Conservation (phyloP, 2,113 vertebrate species). For the Lagopus leucura region DNA sequence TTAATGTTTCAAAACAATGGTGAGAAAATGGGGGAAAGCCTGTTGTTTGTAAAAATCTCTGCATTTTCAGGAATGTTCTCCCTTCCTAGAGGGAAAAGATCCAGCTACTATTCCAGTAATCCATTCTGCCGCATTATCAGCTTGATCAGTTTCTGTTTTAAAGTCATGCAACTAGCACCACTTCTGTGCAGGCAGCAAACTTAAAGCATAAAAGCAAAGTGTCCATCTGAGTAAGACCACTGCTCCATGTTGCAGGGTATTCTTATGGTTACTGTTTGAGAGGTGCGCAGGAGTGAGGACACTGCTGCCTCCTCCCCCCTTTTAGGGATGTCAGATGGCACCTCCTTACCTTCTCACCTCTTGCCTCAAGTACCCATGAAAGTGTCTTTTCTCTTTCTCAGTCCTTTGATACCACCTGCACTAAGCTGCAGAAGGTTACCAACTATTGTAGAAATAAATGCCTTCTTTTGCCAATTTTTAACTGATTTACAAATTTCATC, state of each 20-base stretch:
- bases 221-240: neutral
- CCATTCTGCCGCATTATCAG: neutral
- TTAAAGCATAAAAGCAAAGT: neutral
- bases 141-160: neutral
- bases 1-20: constrained; percentile 31
- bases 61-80: neutral
- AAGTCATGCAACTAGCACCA: neutral
- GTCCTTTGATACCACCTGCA: neutral
- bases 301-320: neutral
- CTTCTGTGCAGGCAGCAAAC: neutral
- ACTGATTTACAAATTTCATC: neutral
- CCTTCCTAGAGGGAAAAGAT: constrained; percentile 28
- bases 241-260: accelerated
- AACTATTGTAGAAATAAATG: neutral
- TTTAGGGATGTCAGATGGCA: neutral
- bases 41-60: constrained; percentile 9
- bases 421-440: neutral
- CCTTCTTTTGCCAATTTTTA: neutral
- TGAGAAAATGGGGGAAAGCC: constrained; percentile 13
- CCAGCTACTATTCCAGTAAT: constrained; percentile 27
- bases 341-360: neutral
- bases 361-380: neutral
- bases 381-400: neutral
- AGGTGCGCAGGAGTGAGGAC: accelerated
- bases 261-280: neutral